Evolutionary conservation across 2,888 invertebrate genomes (phyloP).

Genomic region (Cenopis cana): DNA sequence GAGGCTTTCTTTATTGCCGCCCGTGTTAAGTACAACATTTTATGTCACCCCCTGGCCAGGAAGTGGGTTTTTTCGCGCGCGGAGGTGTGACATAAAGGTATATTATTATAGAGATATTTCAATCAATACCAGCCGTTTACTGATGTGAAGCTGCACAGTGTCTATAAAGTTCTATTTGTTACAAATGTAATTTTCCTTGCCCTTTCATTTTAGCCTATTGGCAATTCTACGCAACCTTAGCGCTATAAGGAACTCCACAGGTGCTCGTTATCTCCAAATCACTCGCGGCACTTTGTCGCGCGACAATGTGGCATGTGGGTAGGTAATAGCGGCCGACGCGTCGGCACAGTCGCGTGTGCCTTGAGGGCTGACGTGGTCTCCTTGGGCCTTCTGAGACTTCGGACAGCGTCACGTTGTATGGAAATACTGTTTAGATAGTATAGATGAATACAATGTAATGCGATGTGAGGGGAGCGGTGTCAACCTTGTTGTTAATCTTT

Average conservation of each 20-base stretch:
- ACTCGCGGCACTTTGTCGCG: constrained; percentile 36
- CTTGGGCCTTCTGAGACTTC: neutral
- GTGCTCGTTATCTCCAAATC: constrained; percentile 49
- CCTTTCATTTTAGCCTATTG: neutral
- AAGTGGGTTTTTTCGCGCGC: no score
- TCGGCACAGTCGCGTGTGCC: neutral
- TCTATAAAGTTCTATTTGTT: neutral
- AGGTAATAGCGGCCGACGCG: constrained; percentile 15
- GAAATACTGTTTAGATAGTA: neutral
- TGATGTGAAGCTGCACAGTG: neutral
- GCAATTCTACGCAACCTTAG: constrained; percentile 41
- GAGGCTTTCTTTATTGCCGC: no score
- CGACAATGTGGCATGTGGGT: no score
- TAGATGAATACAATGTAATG: no score
- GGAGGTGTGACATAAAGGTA: no score
- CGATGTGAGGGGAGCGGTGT: no score
- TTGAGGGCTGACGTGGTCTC: neutral
- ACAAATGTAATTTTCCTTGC: neutral
- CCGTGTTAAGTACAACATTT: no score
- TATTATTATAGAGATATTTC: no score
- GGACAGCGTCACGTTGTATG: neutral
- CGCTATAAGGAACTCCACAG: constrained; percentile 49
- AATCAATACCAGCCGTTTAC: no score
- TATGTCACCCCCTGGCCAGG: no score
- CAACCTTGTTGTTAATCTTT: no score